A percentile compares a stretch with the other conserved stretches of the same genome.
Evolutionary conservation across 2,113 vertebrate genomes (phyloP).

Genomic region (Acrocephalus arundinaceus): DNA sequence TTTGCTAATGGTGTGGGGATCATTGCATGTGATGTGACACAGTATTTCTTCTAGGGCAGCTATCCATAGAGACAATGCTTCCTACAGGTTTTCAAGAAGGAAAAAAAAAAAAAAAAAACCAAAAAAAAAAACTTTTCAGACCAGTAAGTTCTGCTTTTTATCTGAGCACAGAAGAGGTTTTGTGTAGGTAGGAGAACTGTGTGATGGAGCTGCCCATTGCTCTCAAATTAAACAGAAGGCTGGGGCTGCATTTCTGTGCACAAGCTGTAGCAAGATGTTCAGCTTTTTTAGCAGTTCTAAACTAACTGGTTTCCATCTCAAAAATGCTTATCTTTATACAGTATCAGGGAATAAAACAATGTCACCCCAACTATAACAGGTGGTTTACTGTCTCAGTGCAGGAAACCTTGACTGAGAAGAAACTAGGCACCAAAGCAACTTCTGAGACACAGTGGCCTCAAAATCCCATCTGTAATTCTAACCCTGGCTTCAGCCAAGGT

Average conservation of each 20-base stretch:
- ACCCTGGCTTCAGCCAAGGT: not conserved
- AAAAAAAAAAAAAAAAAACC: not conserved
- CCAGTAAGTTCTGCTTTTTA: not conserved
- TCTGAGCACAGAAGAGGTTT: not conserved
- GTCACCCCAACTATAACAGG: too few relatives aligned
- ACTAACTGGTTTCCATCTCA: not conserved
- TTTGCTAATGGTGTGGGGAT: too few relatives aligned
- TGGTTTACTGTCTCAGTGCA: not conserved
- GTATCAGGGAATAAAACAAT: not conserved
- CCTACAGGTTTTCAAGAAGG: not conserved
- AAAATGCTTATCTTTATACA: not conserved
- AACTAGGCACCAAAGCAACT: not conserved
- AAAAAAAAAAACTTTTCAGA: too few relatives aligned
- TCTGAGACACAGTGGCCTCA: not conserved
- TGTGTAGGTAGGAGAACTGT: not conserved
- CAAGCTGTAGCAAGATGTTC: not conserved
- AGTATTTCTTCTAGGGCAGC: too few relatives aligned
- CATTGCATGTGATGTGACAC: rapidly evolving
- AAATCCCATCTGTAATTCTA: rapidly evolving
- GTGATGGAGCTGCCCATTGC: not conserved
- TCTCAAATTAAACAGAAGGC: not conserved
- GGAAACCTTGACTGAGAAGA: not conserved
- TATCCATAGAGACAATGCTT: not conserved
- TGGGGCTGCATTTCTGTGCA: not conserved
- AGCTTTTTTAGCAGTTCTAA: not conserved